These are phyloP conservation scores for Ceuthmochares aereus DNA, from an alignment of 2,113 vertebrate species.

Conservation along the genomic window DNA sequence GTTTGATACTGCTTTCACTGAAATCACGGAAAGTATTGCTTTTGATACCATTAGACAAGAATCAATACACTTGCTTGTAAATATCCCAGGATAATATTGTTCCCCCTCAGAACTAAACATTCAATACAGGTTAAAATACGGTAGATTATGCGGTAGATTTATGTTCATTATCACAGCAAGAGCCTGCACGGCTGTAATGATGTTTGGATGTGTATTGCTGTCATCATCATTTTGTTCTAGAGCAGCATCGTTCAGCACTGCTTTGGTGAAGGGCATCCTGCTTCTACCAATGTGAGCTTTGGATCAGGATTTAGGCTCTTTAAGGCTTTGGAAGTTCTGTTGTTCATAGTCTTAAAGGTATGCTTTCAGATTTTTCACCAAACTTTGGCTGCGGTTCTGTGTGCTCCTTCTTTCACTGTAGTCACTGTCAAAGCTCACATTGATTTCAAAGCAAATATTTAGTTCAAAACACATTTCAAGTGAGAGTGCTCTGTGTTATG, in stretches of 20 bases:
- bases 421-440: background rate
- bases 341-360: background rate
- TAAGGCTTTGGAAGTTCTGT: background rate
- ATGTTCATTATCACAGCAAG: background rate
- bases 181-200: background rate
- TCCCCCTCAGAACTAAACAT: background rate
- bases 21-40: background rate
- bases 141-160: background rate
- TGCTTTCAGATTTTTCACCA: background rate
- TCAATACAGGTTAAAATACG: background rate
- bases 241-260: background rate
- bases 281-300: background rate
- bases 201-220: background rate
- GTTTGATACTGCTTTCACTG: background rate
- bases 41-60: conserved; percentile 3
- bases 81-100: background rate
- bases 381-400: background rate
- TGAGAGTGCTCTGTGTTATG: fast-evolving
- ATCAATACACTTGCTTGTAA: background rate
- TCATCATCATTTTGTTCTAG: background rate
- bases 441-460: background rate
- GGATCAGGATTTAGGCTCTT: background rate
- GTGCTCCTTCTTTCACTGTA: background rate
- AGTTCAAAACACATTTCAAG: background rate
- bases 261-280: background rate